A percentile compares a stretch with the other conserved stretches of the same genome.
These are phyloP conservation scores for Drosophila oshimai DNA, from an alignment of 1,140 invertebrate genomes.

Conservation along the genomic window DNA sequence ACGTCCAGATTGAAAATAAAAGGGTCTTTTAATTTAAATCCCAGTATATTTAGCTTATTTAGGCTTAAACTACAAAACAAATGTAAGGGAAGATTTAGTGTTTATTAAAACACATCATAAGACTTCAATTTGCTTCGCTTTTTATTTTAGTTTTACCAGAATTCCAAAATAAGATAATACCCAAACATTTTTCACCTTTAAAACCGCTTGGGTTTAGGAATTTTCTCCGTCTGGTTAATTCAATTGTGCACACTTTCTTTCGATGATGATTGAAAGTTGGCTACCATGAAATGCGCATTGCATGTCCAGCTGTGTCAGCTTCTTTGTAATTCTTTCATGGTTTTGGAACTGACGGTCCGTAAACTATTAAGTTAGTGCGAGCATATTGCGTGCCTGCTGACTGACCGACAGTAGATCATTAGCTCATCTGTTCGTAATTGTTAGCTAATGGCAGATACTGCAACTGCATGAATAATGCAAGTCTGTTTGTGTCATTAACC, in stretches of 20 bases:
- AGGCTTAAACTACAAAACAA: no score
- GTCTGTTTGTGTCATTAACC: slow-evolving; percentile 43
- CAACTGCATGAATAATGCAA: slow-evolving; percentile 19
- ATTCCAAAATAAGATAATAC: neutral
- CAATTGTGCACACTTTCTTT: slow-evolving; percentile 46
- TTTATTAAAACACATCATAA: no score
- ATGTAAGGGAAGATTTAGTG: no score
- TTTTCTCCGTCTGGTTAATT: slow-evolving; percentile 21
- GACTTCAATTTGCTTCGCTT: neutral
- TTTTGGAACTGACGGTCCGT: neutral
- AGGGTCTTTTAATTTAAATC: no score
- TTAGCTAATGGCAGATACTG: slow-evolving; percentile 29
- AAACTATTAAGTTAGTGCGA: slow-evolving; percentile 1
- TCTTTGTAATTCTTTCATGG: slow-evolving; percentile 6
- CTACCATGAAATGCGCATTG: slow-evolving; percentile 11
- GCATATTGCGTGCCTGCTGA: slow-evolving; percentile 3
- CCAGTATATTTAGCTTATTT: no score
- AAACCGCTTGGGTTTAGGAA: neutral
- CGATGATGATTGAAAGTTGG: slow-evolving; percentile 7
- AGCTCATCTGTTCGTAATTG: slow-evolving; percentile 19
- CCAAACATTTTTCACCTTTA: neutral
- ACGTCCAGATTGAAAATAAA: no score
- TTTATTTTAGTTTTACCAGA: neutral
- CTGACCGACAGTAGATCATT: slow-evolving; percentile 26
- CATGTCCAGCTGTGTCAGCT: slow-evolving; percentile 2